These are phyloP conservation scores for Poeciliopsis infans DNA, from an alignment of 2,797 vertebrate genomes.

Conservation along the genomic window DNA sequence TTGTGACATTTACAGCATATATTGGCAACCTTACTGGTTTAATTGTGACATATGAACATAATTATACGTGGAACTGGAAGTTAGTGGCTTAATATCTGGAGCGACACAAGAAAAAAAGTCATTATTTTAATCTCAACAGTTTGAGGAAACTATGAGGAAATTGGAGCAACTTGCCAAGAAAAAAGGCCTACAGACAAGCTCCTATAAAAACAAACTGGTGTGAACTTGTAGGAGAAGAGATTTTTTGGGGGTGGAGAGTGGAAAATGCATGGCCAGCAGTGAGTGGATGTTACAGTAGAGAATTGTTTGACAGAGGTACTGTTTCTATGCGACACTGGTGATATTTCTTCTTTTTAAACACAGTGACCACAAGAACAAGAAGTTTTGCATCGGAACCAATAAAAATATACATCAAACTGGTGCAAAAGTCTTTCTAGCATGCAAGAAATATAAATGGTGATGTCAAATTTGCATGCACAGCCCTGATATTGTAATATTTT, in stretches of 20 bases:
- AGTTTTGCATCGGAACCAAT: background rate
- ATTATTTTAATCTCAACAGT: background rate
- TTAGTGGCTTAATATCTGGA: background rate
- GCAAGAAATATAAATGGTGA: background rate
- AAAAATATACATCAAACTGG: background rate
- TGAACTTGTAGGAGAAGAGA: background rate
- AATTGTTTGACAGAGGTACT: background rate
- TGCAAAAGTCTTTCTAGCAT: background rate
- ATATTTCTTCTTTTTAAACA: background rate
- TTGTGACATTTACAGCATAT: background rate
- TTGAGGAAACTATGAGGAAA: background rate
- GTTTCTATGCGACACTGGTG: background rate
- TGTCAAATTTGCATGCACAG: background rate
- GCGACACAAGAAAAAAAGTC: background rate
- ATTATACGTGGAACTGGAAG: background rate
- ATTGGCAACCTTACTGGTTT: background rate
- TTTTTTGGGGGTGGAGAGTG: background rate
- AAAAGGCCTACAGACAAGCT: background rate
- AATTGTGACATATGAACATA: background rate
- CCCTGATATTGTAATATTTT: background rate
- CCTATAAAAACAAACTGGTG: slow-evolving; percentile 5
- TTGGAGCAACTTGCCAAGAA: background rate
- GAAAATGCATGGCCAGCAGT: background rate
- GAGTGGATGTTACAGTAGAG: background rate
- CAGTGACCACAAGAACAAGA: background rate